A percentile compares a stretch with the other conserved stretches of the same genome.
phyloP scores from a whole-genome alignment of 2,797 vertebrate genomes.

The Danio jaintianensis region DNA sequence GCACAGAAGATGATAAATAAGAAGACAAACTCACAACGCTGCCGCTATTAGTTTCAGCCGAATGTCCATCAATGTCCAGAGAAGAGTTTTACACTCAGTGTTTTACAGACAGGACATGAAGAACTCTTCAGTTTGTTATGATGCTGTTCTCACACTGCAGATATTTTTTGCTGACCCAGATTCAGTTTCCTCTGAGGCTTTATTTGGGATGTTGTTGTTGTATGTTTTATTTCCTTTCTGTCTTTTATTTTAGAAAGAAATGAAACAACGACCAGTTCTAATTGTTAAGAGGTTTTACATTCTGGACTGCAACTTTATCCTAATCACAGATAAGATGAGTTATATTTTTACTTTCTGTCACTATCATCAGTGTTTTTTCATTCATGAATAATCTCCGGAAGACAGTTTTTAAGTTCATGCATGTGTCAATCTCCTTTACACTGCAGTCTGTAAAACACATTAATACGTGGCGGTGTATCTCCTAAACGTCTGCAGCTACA shows the following conservation, averaged over 20 bases:
- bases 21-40: too few relatives aligned
- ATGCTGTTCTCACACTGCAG: background rate
- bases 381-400: background rate
- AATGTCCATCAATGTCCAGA: too few relatives aligned
- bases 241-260: slow-evolving; percentile 1
- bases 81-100: too few relatives aligned
- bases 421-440: background rate
- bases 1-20: too few relatives aligned
- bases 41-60: too few relatives aligned
- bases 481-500: too few relatives aligned
- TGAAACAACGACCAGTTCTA: background rate
- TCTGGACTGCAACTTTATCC: background rate
- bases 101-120: too few relatives aligned
- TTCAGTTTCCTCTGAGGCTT: background rate
- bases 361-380: background rate
- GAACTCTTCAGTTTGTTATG: background rate
- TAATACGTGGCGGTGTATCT: background rate
- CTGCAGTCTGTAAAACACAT: background rate
- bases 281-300: background rate
- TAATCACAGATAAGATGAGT: background rate
- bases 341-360: background rate
- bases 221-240: background rate
- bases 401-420: background rate
- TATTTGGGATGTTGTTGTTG: background rate
- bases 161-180: slow-evolving; percentile 2